A percentile compares a stretch with the other conserved stretches of the same genome.
These are phyloP conservation scores for Catocala nupta DNA, from an alignment of 2,888 invertebrate genomes.

Conservation along the genomic window DNA sequence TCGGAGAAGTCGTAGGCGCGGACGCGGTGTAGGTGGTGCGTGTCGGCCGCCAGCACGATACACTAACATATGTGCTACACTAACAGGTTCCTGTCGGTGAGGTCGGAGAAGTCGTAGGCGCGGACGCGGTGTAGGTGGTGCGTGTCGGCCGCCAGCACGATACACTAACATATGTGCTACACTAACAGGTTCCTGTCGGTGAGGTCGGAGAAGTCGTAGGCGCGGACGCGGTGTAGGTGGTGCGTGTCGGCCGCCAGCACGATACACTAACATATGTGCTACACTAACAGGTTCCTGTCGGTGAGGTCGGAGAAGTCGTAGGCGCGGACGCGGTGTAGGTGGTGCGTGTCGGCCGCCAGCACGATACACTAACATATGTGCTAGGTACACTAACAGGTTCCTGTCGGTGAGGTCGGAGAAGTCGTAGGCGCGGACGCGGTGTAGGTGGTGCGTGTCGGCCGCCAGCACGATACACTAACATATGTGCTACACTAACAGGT, in stretches of 20 bases:
- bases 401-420: slow-evolving; percentile 1
- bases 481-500: not conserved
- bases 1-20: slow-evolving; percentile 96
- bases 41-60: slow-evolving; percentile 96
- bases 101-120: slow-evolving; percentile 94
- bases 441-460: too few relatives aligned
- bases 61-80: slow-evolving; percentile 9
- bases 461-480: too few relatives aligned
- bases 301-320: slow-evolving; percentile 1
- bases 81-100: slow-evolving; percentile 72
- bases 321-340: not conserved
- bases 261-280: too few relatives aligned
- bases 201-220: not conserved
- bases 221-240: not conserved
- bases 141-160: slow-evolving; percentile 97
- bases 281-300: not conserved
- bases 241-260: not conserved
- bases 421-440: slow-evolving; percentile 96
- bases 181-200: slow-evolving; percentile 1
- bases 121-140: slow-evolving; percentile 98
- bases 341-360: not conserved
- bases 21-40: slow-evolving; percentile 98
- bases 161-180: too few relatives aligned
- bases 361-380: too few relatives aligned
- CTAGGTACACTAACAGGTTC: not conserved